Conservation (phyloP, 1,140 invertebrate species). For the Zaprionus davidi region DNA sequence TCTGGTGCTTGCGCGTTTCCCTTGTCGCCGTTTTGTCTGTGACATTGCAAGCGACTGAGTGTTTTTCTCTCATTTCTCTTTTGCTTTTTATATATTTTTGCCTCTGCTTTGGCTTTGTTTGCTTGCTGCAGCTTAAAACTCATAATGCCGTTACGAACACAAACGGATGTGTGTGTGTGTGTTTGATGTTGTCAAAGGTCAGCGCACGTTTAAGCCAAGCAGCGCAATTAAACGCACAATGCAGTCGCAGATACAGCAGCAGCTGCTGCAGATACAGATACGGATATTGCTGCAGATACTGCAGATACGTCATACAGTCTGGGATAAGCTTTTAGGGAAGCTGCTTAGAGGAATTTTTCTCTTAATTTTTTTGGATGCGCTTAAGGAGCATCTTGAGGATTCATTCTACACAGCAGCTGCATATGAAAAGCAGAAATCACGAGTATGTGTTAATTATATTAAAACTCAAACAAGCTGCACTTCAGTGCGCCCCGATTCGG, state of each 20-base stretch:
- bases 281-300: not conserved
- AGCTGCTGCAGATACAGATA: constrained; percentile 18
- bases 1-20: constrained; percentile 1
- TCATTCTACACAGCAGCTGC: not conserved
- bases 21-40: constrained; percentile 81
- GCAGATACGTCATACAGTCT: not conserved
- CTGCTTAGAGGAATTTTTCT: constrained; percentile 10
- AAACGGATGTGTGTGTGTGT: constrained; percentile 46
- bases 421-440: constrained; percentile 34
- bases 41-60: constrained; percentile 68
- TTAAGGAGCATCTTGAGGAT: constrained; percentile 15
- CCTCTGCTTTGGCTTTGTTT: constrained; percentile 38
- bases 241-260: constrained; percentile 27
- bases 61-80: constrained; percentile 35
- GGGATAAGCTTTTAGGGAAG: not conserved
- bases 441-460: constrained; percentile 69
- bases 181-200: constrained; percentile 71
- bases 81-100: constrained; percentile 51
- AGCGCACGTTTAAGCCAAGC: constrained; percentile 81
- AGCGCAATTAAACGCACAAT: constrained; percentile 80
- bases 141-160: constrained; percentile 81
- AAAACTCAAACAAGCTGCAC: constrained; percentile 47
- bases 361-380: constrained; percentile 11
- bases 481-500: constrained; percentile 32
- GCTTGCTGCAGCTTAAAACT: constrained; percentile 73